phyloP scores from a whole-genome alignment of 1,140 invertebrate genomes.

The Lethocerus indicus region DNA sequence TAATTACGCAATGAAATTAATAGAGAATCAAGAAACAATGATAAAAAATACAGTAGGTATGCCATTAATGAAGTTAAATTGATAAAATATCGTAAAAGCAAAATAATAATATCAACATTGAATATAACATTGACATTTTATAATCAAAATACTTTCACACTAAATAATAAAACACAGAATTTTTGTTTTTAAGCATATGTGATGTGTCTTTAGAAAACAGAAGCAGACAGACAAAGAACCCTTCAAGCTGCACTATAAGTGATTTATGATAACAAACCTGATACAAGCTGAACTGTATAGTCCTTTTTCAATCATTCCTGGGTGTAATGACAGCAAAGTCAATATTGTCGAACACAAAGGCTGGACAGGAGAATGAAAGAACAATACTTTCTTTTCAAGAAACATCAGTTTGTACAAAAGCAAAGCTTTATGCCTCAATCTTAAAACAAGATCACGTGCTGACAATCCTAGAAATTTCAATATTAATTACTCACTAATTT shows the following conservation, averaged over 20 bases:
- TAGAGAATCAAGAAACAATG: too few relatives aligned
- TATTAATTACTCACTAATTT: constrained; percentile 54
- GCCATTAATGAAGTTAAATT: too few relatives aligned
- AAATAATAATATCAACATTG: too few relatives aligned
- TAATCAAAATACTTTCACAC: too few relatives aligned
- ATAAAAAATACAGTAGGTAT: too few relatives aligned
- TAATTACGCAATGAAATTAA: too few relatives aligned
- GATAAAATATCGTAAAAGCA: too few relatives aligned
- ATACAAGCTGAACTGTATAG: constrained; percentile 66
- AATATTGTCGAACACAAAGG: constrained; percentile 73
- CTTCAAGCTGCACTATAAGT: not conserved
- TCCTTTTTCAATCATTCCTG: constrained; percentile 76
- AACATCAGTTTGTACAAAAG: constrained; percentile 86
- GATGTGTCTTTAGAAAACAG: too few relatives aligned
- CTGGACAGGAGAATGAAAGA: constrained; percentile 85
- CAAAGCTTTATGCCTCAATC: constrained; percentile 83
- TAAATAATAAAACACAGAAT: too few relatives aligned
- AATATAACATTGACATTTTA: too few relatives aligned
- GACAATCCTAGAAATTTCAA: constrained; percentile 46
- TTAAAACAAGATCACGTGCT: constrained; percentile 57
- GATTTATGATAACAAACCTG: constrained; percentile 32
- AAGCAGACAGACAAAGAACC: too few relatives aligned
- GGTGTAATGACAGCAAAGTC: constrained; percentile 77
- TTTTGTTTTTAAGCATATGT: too few relatives aligned
- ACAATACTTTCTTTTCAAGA: constrained; percentile 77